phyloP scores from a whole-genome alignment of 2,113 vertebrate genomes.

The Protobothrops flavoviridis region DNA sequence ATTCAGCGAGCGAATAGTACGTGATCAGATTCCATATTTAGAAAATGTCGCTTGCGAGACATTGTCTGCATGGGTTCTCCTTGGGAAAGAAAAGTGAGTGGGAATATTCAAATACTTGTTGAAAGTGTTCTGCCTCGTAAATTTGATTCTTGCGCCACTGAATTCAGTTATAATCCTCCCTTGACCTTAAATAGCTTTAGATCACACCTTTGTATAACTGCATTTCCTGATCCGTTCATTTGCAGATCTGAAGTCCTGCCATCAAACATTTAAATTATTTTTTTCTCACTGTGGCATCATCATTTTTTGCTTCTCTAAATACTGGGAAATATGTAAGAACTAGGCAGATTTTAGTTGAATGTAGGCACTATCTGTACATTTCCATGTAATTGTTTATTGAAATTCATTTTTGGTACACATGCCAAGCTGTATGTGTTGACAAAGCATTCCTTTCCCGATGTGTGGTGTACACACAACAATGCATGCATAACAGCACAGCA shows the following conservation, averaged over 20 bases:
- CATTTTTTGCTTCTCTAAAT: not conserved
- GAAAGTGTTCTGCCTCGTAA: not conserved
- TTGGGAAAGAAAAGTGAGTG: not conserved
- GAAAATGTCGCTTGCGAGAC: not conserved
- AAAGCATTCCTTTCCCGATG: not conserved
- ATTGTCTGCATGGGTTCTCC: not conserved
- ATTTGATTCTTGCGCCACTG: not conserved
- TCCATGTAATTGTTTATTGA: not conserved
- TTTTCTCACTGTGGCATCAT: not conserved
- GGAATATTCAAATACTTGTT: not conserved
- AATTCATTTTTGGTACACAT: not conserved
- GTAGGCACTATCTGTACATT: not conserved
- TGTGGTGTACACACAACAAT: not conserved
- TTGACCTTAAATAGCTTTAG: not conserved
- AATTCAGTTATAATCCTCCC: not conserved
- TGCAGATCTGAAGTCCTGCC: not conserved
- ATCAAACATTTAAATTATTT: not conserved
- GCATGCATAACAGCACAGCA: not conserved
- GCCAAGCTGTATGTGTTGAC: not conserved
- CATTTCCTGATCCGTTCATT: not conserved
- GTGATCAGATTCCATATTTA: not conserved
- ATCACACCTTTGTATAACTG: not conserved
- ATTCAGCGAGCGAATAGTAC: not conserved
- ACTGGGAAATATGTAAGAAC: not conserved
- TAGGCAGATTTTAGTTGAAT: slow-evolving; percentile 1